These are phyloP conservation scores for Anoncus sp. DNA, from an alignment of 2,888 invertebrate genomes.

Conservation along the genomic window DNA sequence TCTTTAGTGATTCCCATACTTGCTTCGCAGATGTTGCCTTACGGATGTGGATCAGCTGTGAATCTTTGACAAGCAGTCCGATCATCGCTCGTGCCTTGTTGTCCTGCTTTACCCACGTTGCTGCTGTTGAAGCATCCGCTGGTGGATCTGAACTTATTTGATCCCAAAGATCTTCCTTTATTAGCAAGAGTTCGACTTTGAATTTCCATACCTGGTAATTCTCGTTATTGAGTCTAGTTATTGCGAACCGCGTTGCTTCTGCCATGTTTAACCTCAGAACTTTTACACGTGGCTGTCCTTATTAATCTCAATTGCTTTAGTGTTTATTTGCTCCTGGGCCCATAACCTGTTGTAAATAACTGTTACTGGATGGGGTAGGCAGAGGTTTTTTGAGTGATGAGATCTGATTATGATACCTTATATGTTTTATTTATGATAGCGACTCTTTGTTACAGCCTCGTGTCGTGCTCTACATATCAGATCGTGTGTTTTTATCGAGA, in stretches of 20 bases:
- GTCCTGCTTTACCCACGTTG: neutral
- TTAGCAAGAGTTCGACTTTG: neutral
- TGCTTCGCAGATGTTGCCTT: neutral
- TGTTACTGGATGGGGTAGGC: too few relatives aligned
- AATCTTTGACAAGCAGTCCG: too few relatives aligned
- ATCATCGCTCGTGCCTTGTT: neutral
- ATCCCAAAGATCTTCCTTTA: neutral
- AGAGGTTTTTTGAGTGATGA: too few relatives aligned
- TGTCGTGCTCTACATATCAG: too few relatives aligned
- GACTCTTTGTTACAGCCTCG: too few relatives aligned
- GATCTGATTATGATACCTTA: too few relatives aligned
- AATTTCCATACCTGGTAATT: neutral
- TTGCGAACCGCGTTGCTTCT: neutral
- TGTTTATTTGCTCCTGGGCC: neutral
- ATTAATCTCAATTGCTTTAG: too few relatives aligned
- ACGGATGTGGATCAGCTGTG: too few relatives aligned
- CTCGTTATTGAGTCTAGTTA: neutral
- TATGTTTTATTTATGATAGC: too few relatives aligned
- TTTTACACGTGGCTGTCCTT: too few relatives aligned
- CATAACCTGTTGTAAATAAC: neutral
- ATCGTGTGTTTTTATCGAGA: too few relatives aligned
- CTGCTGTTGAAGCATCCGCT: neutral
- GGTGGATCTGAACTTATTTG: neutral
- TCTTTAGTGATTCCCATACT: slow-evolving; percentile 58
- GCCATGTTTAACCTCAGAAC: neutral